phyloP scores from a whole-genome alignment of 2,113 vertebrate genomes.

The Hippocampus abdominalis region DNA sequence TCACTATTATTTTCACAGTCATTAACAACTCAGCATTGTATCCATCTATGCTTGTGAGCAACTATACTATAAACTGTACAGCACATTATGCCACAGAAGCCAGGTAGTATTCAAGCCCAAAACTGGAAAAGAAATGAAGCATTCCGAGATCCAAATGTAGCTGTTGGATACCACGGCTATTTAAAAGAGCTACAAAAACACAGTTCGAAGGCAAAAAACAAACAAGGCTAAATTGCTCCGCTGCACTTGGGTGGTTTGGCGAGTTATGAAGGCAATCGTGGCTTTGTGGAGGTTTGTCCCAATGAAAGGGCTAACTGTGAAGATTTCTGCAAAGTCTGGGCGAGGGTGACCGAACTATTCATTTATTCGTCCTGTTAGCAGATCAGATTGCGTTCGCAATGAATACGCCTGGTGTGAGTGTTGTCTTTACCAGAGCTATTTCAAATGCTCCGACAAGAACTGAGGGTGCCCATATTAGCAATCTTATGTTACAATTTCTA shows the following conservation, averaged over 20 bases:
- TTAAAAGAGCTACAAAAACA: conserved; percentile 67
- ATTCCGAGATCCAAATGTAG: conserved; percentile 60
- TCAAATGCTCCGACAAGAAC: conserved; percentile 37
- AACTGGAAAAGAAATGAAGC: conserved; percentile 41
- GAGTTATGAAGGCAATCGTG: conserved; percentile 65
- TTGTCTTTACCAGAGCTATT: conserved; percentile 38
- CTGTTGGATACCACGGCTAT: conserved; percentile 51
- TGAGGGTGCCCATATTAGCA: conserved; percentile 59
- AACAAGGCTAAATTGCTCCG: conserved; percentile 69
- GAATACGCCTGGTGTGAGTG: conserved; percentile 35
- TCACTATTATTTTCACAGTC: neutral
- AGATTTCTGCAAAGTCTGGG: conserved; percentile 45
- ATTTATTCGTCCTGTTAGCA: conserved; percentile 45
- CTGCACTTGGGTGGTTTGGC: conserved; percentile 73
- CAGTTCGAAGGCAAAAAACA: conserved; percentile 63
- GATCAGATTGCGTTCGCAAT: conserved; percentile 48
- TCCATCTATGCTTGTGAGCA: conserved; percentile 1
- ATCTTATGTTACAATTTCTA: too few relatives aligned
- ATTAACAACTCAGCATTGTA: neutral
- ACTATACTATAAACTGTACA: conserved; percentile 10
- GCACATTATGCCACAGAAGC: conserved; percentile 9
- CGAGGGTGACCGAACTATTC: conserved; percentile 45
- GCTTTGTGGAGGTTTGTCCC: conserved; percentile 66
- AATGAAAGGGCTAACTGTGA: conserved; percentile 75
- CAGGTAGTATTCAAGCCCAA: conserved; percentile 48